Evolutionary conservation across 2,113 vertebrate species (phyloP), one percentile per base, ranked within the genome.

Genomic region (Cyprinodon brontotheroides): DNA sequence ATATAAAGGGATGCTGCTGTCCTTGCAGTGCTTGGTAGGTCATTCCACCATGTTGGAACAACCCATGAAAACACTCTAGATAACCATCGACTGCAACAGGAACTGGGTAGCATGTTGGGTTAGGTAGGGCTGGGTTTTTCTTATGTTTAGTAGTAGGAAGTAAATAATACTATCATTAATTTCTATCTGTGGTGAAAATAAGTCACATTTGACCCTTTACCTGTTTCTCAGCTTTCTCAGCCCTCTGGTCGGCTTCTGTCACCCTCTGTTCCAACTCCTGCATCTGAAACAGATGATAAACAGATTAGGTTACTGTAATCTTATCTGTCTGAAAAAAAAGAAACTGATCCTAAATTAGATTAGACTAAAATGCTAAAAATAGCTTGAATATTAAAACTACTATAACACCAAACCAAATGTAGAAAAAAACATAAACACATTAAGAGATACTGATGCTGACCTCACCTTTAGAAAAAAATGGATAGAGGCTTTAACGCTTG

Each of bases 251-350:
- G 2, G 97, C 94, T 86, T 98, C 96, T 3, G 90, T 89, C 86
- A 97, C 95, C 89, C 96, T 96, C 82, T 96, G 96, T 74, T 99
- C 97, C 93, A 98, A 77, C 86, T 98, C 96, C 80, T 96, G 96
- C 97, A 98, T 98, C 97, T 98, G 91, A 11, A 72, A 78, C 0
- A 22, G 62, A 82, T 78, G 29, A 82, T 84, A 65, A 59, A 73
- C 57, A 68, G 61, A 67, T 76, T 50, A 47, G 10, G 15, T 38
- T 39, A 36, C 5, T 37, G n/a, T 20, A 60, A 61, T 70, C 22
- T 61, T 70, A 4, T 43, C 47, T 36, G 43, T 57, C 1, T 22
- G 41, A 61, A 15, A 41, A 41, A 11, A 15, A 45, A 29, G n/a
- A 65, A 22, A 11, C 20, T 3, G 15, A 38, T 62, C 13, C 13